Evolutionary conservation across 1,140 invertebrate species (phyloP), one percentile per base, ranked within the genome.

Genomic region (Homarus americanus): DNA sequence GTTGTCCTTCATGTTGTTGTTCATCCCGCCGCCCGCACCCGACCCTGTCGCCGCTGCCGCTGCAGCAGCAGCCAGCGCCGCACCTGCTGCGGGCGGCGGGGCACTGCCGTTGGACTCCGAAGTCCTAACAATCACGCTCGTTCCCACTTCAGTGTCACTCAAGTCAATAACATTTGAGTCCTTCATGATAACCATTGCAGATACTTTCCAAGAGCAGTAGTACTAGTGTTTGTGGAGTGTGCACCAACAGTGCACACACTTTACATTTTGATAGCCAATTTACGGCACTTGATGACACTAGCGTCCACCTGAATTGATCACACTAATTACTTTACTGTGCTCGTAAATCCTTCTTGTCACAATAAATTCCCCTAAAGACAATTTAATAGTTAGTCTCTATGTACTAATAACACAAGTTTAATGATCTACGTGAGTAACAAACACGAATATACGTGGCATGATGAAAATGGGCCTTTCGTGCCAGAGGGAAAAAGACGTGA

Each of bases 121-220:
- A 66, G 82, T 84, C 40, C 82, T 84, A 2, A 84, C 82, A 12
- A 24, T 66, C 38, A 84, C 49, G 40, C 49, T 32, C 34, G 82
- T 66, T 4, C 82, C 49, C 36, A 58, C 82, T 40, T 84, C 82
- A 17, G 82, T 84, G 40, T 84, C 82, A 32, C 49, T 63, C 36
- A 84, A 72, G 82, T 84, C 82, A 49, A 84, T 84, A 58, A 44
- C 66, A 40, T 84, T 84, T 28, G 82, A n/a, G 58, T 84, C 82
- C 63, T 84, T 84, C 82, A 84, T 84, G 82, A 84, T 73, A 38
- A 84, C 82, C 82, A 84, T 84, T 63, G 38, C n/a, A 36, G 73
- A 2, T 17, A 38, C 1, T 76, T 12, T 41, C 53, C 53, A 4
- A 20, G 53, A 24, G 17, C 15, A 20, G 7, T 4, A 15, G 53